A percentile compares a stretch with the other conserved stretches of the same genome.
Conservation (phyloP, 1,140 invertebrate species). For the Drosophila ficusphila region DNA sequence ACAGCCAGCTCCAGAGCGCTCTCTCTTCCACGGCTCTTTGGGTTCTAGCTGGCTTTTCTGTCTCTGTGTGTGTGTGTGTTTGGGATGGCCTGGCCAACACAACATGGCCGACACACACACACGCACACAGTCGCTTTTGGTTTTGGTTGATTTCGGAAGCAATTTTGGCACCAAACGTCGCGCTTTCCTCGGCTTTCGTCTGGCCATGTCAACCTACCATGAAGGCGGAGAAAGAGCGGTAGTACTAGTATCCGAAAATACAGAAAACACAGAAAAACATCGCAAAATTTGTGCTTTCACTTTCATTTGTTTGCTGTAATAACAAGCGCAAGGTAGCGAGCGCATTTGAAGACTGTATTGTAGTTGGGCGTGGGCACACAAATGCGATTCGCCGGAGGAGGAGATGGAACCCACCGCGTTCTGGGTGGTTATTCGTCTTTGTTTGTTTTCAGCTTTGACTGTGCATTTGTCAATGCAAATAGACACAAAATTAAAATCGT, state of each 20-base stretch:
- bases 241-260: constrained; percentile 6
- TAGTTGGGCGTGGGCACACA: constrained; percentile 50
- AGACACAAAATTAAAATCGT: constrained; percentile 38
- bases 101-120: constrained; percentile 57
- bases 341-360: constrained; percentile 74
- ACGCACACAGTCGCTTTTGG: constrained; percentile 33
- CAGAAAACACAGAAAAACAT: constrained; percentile 57
- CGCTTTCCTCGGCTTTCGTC: constrained; percentile 37
- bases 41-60: constrained; percentile 51
- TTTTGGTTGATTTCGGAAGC: constrained; percentile 78
- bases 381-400: constrained; percentile 61
- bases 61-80: constrained; percentile 21
- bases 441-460: constrained; percentile 57
- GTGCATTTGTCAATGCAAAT: constrained; percentile 65
- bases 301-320: constrained; percentile 82
- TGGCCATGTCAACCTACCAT: constrained; percentile 26
- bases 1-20: constrained; percentile 74
- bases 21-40: constrained; percentile 72
- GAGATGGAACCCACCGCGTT: constrained; percentile 15
- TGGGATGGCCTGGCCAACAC: constrained; percentile 56
- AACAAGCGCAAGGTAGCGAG: constrained; percentile 72
- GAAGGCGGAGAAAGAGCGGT: constrained; percentile 12
- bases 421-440: constrained; percentile 21
- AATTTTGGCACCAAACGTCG: constrained; percentile 78
- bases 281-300: constrained; percentile 80